phyloP scores from a whole-genome alignment of 2,113 vertebrate species.

The Nycticryphes semicollaris region DNA sequence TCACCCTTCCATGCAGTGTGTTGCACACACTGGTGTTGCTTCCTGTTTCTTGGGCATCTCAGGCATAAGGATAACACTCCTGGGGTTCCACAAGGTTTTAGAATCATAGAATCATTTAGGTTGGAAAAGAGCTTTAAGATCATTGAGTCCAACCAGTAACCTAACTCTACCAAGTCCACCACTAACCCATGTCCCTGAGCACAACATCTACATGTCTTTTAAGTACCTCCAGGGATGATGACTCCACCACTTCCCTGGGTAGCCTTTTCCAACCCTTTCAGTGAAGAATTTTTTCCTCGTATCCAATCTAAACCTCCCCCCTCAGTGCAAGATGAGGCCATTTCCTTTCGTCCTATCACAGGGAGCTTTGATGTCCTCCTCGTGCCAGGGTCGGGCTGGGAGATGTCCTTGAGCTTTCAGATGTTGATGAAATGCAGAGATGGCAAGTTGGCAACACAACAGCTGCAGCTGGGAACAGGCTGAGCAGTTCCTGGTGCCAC shows the following conservation, averaged over 20 bases:
- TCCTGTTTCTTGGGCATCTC: rapidly evolving
- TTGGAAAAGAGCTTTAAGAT: not conserved
- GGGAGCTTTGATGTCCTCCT: not conserved
- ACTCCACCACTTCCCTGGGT: not conserved
- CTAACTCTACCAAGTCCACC: not conserved
- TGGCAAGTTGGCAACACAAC: not conserved
- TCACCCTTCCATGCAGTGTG: not conserved
- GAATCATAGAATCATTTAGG: rapidly evolving
- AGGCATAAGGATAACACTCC: not conserved
- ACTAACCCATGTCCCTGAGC: not conserved
- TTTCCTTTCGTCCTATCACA: not conserved
- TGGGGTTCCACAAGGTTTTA: not conserved
- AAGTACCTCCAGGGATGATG: not conserved
- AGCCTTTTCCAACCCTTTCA: not conserved
- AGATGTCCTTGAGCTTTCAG: not conserved
- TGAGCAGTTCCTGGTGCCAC: not conserved
- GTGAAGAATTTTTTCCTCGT: not conserved
- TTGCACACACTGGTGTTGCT: rapidly evolving
- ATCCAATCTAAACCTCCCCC: not conserved
- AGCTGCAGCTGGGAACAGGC: slow-evolving; percentile 1
- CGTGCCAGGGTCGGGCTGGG: not conserved
- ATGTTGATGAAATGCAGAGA: not conserved
- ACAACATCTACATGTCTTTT: rapidly evolving
- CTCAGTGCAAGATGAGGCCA: rapidly evolving
- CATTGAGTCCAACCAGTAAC: rapidly evolving